Evolutionary conservation across 1,140 invertebrate genomes (phyloP).

Genomic region (Bilobella aurantiaca): DNA sequence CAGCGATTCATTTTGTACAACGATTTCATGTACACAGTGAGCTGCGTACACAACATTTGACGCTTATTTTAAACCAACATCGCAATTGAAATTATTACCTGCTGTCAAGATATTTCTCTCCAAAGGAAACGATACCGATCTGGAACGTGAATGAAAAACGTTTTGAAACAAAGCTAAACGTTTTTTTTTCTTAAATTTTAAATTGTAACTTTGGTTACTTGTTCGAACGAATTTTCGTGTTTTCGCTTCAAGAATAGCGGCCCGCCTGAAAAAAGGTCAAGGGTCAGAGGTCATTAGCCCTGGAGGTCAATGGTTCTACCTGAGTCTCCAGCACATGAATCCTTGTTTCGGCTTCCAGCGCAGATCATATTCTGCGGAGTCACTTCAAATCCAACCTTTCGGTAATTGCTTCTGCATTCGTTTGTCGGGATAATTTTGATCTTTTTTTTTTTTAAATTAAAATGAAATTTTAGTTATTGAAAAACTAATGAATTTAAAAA

Average conservation of each 20-base stretch:
- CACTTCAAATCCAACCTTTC: neutral
- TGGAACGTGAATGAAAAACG: neutral
- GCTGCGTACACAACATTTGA: neutral
- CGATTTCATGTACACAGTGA: neutral
- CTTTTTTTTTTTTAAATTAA: neutral
- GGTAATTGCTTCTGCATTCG: neutral
- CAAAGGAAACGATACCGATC: too few species aligned
- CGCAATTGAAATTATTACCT: neutral
- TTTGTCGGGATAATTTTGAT: neutral
- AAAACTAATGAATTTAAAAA: too few species aligned
- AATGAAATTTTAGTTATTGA: neutral
- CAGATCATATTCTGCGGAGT: neutral
- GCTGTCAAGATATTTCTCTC: neutral
- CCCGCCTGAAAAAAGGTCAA: neutral
- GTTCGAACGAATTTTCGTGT: neutral
- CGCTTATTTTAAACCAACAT: neutral
- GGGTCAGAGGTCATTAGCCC: neutral
- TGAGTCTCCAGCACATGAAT: neutral
- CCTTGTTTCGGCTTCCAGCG: neutral
- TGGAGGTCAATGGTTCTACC: neutral
- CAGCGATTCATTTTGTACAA: neutral
- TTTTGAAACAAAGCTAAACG: neutral
- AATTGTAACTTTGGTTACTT: neutral
- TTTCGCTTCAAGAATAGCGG: neutral
- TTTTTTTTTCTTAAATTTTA: neutral